Conservation (phyloP, 2,888 invertebrate species). For the Anarsia innoxiella region DNA sequence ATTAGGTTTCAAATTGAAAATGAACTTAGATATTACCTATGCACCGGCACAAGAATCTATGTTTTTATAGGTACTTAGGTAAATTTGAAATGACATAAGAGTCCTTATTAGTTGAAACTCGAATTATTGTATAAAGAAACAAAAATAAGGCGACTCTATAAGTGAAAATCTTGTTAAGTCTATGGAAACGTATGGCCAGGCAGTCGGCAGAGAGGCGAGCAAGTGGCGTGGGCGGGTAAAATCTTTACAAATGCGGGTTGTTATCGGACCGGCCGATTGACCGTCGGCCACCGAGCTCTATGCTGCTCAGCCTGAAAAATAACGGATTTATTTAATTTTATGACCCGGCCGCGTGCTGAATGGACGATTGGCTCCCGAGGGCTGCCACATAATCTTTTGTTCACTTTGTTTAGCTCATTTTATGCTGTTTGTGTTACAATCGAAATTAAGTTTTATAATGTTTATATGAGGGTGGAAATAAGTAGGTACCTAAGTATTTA, state of each 20-base stretch:
- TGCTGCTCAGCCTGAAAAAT: slow-evolving; percentile 73
- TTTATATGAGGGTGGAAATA: too few species aligned
- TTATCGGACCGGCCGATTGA: slow-evolving; percentile 71
- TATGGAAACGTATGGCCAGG: slow-evolving; percentile 53
- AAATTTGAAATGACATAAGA: not conserved
- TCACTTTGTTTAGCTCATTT: slow-evolving; percentile 15
- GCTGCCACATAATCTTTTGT: slow-evolving; percentile 20
- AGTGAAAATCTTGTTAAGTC: slow-evolving; percentile 28
- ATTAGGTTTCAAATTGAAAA: too few species aligned
- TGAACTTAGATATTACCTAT: too few species aligned
- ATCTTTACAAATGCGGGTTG: slow-evolving; percentile 73
- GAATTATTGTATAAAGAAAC: too few species aligned
- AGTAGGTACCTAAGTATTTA: too few species aligned
- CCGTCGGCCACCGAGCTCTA: slow-evolving; percentile 44
- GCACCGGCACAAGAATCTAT: not conserved
- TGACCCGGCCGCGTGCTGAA: slow-evolving; percentile 70
- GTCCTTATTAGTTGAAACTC: not conserved
- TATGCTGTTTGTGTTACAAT: too few species aligned
- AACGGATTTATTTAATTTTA: slow-evolving; percentile 75
- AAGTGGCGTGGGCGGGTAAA: slow-evolving; percentile 54
- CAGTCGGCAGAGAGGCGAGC: slow-evolving; percentile 42
- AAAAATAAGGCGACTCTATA: too few species aligned
- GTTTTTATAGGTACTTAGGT: not conserved
- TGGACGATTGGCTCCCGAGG: slow-evolving; percentile 56
- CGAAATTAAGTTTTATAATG: too few species aligned